Conservation (phyloP, 2,888 invertebrate genomes). For the Sesia bembeciformis region DNA sequence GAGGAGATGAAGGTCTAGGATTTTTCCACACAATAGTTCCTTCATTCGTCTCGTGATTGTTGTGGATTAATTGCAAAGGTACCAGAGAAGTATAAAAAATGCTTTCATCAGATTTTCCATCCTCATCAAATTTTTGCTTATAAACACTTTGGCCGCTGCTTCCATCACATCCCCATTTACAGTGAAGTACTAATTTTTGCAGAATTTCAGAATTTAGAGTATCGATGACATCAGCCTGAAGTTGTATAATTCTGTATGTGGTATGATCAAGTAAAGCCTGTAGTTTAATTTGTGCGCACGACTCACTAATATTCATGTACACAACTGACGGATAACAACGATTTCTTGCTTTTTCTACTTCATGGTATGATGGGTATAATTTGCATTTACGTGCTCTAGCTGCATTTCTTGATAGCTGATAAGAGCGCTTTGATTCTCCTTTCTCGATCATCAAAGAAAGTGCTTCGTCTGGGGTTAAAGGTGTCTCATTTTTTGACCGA, state of each 20-base stretch:
- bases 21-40: constrained; percentile 13
- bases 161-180: no score
- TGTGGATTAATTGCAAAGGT: not conserved
- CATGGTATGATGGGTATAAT: constrained; percentile 7
- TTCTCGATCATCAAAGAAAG: constrained; percentile 12
- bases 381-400: constrained; percentile 3
- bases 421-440: constrained; percentile 5
- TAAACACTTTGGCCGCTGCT: no score
- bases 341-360: constrained; percentile 7
- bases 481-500: no score
- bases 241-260: not conserved
- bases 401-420: constrained; percentile 5
- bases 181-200: no score
- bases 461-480: constrained; percentile 4
- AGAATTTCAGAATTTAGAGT: no score
- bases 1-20: constrained; percentile 11
- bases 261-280: not conserved
- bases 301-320: rapidly evolving
- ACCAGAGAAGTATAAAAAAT: no score
- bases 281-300: not conserved
- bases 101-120: no score
- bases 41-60: no score
- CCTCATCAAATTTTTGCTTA: no score
- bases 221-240: no score
- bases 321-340: not conserved